phyloP scores from a whole-genome alignment of 2,797 vertebrate species.

The Sebastiscus tertius region DNA sequence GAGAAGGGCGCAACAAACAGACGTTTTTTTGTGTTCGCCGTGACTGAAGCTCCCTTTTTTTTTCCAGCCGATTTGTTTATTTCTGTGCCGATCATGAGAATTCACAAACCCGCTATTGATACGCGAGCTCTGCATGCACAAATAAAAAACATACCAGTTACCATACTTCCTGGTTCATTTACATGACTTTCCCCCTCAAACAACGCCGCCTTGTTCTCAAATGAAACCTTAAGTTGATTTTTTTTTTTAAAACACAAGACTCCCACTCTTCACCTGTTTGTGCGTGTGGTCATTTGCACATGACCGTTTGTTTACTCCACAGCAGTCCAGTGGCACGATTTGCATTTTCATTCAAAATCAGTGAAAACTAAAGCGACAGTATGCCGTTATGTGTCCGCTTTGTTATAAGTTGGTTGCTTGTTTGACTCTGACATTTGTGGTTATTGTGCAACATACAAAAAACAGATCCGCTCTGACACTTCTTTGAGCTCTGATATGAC shows the following conservation, averaged over 20 bases:
- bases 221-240: not conserved
- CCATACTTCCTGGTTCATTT: slow-evolving; percentile 73
- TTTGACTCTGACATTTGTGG: slow-evolving; percentile 13
- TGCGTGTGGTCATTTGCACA: slow-evolving; percentile 50
- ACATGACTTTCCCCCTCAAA: slow-evolving; percentile 69
- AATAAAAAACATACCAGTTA: slow-evolving; percentile 30
- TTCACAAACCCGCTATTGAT: slow-evolving; percentile 72
- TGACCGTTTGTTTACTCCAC: slow-evolving; percentile 44
- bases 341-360: slow-evolving; percentile 63
- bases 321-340: slow-evolving; percentile 23
- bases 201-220: slow-evolving; percentile 56
- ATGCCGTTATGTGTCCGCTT: slow-evolving; percentile 31
- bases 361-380: slow-evolving; percentile 46
- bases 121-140: slow-evolving; percentile 22
- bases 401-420: slow-evolving; percentile 12
- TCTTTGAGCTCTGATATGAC: not conserved
- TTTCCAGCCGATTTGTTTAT: slow-evolving; percentile 75
- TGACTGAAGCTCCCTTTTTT: slow-evolving; percentile 10
- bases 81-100: slow-evolving; percentile 47
- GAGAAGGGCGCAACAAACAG: slow-evolving; percentile 6
- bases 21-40: slow-evolving; percentile 30
- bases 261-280: not conserved
- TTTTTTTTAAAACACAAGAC: not conserved
- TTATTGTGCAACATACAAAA: not conserved
- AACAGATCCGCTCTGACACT: not conserved